These are phyloP conservation scores for Masticophis lateralis DNA, from an alignment of 2,797 vertebrate species.

Conservation along the genomic window DNA sequence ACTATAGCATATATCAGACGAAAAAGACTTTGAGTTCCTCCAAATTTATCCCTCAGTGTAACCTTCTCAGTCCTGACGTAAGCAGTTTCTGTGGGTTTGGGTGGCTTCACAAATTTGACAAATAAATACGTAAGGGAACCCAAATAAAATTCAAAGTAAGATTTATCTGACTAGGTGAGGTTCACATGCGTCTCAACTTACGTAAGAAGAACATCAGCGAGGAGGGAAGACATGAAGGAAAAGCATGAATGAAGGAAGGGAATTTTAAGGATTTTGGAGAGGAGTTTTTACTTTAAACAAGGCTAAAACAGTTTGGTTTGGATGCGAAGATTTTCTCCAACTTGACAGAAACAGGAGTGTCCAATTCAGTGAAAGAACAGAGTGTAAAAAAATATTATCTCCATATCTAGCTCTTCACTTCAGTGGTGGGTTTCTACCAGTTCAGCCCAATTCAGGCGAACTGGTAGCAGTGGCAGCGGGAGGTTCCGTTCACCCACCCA, in stretches of 20 bases:
- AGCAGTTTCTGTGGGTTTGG: neutral
- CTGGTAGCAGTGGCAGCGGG: no score
- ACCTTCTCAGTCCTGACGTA: neutral
- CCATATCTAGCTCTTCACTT: neutral
- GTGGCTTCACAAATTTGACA: neutral
- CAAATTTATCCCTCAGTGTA: neutral
- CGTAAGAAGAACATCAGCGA: neutral
- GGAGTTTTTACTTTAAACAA: neutral
- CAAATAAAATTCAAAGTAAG: neutral
- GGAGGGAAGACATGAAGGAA: neutral
- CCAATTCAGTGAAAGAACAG: neutral
- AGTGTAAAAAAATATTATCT: neutral
- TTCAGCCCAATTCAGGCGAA: no score
- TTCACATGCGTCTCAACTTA: neutral
- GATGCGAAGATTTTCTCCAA: neutral
- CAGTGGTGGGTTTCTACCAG: no score
- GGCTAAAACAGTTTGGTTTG: neutral
- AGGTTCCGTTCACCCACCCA: no score
- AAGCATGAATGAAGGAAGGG: neutral
- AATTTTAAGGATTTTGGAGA: neutral
- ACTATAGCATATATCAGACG: neutral
- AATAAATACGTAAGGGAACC: neutral
- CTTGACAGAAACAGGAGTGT: neutral
- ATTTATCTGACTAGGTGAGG: neutral
- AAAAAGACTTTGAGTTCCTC: neutral